Evolutionary conservation across 2,888 invertebrate genomes (phyloP).

Genomic region (Lasiommata megera): DNA sequence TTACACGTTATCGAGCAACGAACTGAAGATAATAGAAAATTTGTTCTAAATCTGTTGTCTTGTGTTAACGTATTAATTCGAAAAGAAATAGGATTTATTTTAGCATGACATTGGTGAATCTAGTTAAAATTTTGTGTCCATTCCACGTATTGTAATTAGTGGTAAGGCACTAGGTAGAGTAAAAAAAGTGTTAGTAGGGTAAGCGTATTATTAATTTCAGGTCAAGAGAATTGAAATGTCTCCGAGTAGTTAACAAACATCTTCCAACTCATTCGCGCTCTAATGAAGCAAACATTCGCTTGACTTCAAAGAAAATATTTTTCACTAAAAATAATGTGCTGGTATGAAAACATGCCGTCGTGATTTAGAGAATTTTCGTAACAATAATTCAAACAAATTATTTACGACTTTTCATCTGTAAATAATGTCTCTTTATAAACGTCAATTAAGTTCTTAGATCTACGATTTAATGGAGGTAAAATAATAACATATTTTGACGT

Average conservation of each 20-base stretch:
- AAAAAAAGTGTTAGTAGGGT: no score
- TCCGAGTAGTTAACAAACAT: conserved; percentile 24
- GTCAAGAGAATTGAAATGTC: conserved; percentile 9
- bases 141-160: no score
- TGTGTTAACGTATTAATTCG: no score
- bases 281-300: conserved; percentile 38
- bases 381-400: conserved; percentile 23
- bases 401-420: conserved; percentile 32
- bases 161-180: no score
- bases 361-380: conserved; percentile 29
- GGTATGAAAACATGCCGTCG: conserved; percentile 32
- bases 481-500: conserved; percentile 32
- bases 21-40: no score
- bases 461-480: conserved; percentile 26
- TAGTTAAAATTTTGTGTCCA: no score
- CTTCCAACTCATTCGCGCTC: conserved; percentile 28
- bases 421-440: conserved; percentile 34
- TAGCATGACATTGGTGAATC: no score
- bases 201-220: not conserved
- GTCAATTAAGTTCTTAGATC: conserved; percentile 29
- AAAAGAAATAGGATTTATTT: no score
- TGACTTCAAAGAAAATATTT: conserved; percentile 43
- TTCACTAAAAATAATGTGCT: conserved; percentile 35
- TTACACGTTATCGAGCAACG: no score
- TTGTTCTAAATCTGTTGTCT: no score